Evolutionary conservation across 2,888 invertebrate genomes (phyloP).

Genomic region (Epirrhoe alternata): DNA sequence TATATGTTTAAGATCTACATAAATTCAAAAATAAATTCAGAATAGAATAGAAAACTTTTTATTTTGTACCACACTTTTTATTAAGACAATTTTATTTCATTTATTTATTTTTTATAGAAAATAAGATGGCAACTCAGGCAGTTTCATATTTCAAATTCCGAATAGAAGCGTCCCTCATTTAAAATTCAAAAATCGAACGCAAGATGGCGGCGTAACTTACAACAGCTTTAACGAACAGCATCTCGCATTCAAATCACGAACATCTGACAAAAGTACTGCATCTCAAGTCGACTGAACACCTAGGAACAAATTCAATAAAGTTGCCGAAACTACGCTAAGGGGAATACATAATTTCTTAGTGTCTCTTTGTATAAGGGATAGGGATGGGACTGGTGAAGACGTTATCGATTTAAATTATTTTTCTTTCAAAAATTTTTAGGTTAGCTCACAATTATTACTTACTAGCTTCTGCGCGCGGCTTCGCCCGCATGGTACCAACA

Average conservation of each 20-base stretch:
- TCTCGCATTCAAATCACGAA: slow-evolving; percentile 72
- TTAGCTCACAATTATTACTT: no score
- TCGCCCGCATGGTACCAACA: no score
- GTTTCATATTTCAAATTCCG: slow-evolving; percentile 21
- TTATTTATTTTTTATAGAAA: background rate
- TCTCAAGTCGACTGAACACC: slow-evolving; percentile 62
- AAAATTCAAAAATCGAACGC: slow-evolving; percentile 45
- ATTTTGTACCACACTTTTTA: background rate
- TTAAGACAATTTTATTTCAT: background rate
- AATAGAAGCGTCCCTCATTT: slow-evolving; percentile 31
- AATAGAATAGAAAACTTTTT: no score
- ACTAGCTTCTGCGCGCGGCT: no score
- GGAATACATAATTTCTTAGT: slow-evolving; percentile 85
- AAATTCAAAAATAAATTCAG: no score
- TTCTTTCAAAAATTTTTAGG: background rate
- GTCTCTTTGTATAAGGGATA: slow-evolving; percentile 78
- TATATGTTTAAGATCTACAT: no score
- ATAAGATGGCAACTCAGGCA: no score
- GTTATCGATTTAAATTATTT: slow-evolving; percentile 31
- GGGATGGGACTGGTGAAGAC: slow-evolving; percentile 49
- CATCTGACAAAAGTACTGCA: slow-evolving; percentile 79
- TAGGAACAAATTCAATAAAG: slow-evolving; percentile 84
- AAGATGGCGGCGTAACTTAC: slow-evolving; percentile 46
- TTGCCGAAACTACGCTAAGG: slow-evolving; percentile 80
- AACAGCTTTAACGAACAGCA: slow-evolving; percentile 46